Evolutionary conservation across 1,140 invertebrate genomes (phyloP).

Genomic region (Aphis craccivora): DNA sequence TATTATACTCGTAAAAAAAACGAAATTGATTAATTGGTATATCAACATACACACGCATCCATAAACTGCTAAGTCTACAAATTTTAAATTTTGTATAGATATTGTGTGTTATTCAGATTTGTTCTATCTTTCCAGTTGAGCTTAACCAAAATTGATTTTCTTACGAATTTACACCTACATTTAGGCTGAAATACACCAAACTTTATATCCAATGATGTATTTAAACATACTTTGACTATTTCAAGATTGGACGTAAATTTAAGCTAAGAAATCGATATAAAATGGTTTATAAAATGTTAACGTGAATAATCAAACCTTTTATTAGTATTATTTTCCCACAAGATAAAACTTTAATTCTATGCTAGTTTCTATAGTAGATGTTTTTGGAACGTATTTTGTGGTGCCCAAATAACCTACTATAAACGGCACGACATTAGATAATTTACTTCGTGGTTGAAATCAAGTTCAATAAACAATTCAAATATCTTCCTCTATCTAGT

Average conservation of each 20-base stretch:
- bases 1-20: neutral
- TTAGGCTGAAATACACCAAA: too few species aligned
- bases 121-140: neutral
- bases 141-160: neutral
- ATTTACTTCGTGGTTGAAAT: neutral
- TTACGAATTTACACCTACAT: neutral
- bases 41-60: too few species aligned
- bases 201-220: neutral
- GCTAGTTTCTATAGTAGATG: neutral
- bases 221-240: neutral
- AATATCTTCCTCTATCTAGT: neutral
- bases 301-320: neutral
- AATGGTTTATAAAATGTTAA: neutral
- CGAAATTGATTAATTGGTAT: neutral
- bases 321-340: neutral
- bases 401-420: neutral
- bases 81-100: too few species aligned
- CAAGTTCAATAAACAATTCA: neutral
- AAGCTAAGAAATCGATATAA: neutral
- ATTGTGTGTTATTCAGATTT: too few species aligned
- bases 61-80: too few species aligned
- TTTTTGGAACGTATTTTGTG: neutral
- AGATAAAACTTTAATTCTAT: neutral
- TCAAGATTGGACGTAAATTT: neutral
- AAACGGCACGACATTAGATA: neutral